Evolutionary conservation across 2,113 vertebrate genomes (phyloP), one percentile per base, ranked within the genome.

Genomic region (Neodon shergylaensis): DNA sequence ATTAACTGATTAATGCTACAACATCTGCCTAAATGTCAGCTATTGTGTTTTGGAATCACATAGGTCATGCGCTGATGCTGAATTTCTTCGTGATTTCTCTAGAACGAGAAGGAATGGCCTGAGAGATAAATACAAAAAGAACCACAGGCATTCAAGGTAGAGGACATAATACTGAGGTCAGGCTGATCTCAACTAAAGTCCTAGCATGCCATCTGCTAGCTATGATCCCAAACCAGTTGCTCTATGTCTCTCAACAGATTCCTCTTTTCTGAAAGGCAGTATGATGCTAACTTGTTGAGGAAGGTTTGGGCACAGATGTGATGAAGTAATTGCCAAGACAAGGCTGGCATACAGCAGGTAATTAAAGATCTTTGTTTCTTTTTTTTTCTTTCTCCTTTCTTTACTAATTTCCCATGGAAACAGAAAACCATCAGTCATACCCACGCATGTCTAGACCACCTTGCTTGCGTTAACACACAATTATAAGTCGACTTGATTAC

Each of bases 381-480:
- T 49, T 39, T 52, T 49, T 96, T 84, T 66, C 7, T 58, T 85
- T 76, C 12, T 24, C 28, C 76, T 88, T 81, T 33, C 39, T 88
- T n/a, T 90, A 70, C 28, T 73, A 63, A 88, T 90, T 96, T 96
- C 61, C 58, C 49, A 68, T 83, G 19, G 47, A 92, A 91, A 86
- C 28, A 70, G 70, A 91, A 96, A 91, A 39, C 8, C 44, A 66
- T 44, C 22, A 66, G 24, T 63, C 89, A n/a, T 19, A 87, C 44
- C 63, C 7, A 49, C 47, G 84, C 92, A 21, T 87, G 90, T 92
- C 89, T 72, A 36, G 17, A 70, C 63, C 72, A 16, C 39, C 58
- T 70, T 42, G 44, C 17, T 93, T 96, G 39, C 39, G 61, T 73
- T 73, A 83, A 66, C 92, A 83, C 28, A 39, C 66, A 72, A 49